Base-by-base conservation (phyloP, 2,888 invertebrate genomes). In the Protonemura montana region DNA sequence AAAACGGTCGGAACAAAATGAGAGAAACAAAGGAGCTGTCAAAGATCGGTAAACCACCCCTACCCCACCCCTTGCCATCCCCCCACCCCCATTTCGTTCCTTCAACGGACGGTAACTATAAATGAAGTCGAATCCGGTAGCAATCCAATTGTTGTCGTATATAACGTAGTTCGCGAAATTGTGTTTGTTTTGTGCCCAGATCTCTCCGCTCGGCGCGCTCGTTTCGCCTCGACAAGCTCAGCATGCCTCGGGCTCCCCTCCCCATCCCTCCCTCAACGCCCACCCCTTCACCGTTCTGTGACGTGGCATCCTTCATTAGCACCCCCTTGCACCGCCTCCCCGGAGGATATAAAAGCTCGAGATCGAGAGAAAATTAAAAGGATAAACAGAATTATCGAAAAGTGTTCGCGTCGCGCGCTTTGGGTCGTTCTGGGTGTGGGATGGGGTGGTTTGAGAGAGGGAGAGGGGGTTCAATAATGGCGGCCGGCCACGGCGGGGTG, bases 311-410 rank as follows among this genome's bases (percentile, higher is more conserved):
- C 86, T 85, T 85, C 86, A 30, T 85, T 87, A 87, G 86, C 87
- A 42, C 87, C 85, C 88, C 85, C 81, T n/a, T 85, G 81, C 87
- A 84, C 84, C 86, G 89, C 41, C 82, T 84, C 88, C 86, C 30
- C 42, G 84, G 78, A 25, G 82, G n/a, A 42, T 41, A 83, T 83
- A 41, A 83, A 83, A 83, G 82, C 82, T 41, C 26, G 28, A 84
- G 84, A 84, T 83, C 59, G 76, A 84, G 84, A 28, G 84, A 76
- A 76, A 84, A 84, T 84, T 84, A 84, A 84, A 84, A 84, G 84
- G 76, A 76, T 84, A 59, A 84, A 84, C 84, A 84, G 29, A 83
- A 83, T 83, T 83, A 83, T 83, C 25, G 84, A 76, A 84, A 76
- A 84, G 84, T 84, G 84, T 76, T 41, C 29, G 25, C 84, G 76